These are phyloP conservation scores for Tangara arthus DNA, from an alignment of 2,797 vertebrate genomes.

Conservation along the genomic window DNA sequence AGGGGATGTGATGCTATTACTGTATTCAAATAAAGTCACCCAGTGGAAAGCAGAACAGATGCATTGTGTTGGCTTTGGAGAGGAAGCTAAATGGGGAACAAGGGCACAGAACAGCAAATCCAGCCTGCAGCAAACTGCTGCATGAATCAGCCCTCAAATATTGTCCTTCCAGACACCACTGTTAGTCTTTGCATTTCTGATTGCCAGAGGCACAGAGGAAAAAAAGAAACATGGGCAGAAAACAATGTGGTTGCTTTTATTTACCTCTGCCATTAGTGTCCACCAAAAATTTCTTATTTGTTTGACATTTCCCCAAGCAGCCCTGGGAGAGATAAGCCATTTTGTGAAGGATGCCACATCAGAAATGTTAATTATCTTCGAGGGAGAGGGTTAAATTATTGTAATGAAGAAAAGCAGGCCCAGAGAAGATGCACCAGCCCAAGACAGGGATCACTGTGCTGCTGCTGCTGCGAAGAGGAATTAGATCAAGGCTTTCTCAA, in stretches of 20 bases:
- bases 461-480: background rate
- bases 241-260: background rate
- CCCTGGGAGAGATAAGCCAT: background rate
- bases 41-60: slow-evolving; percentile 8
- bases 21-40: background rate
- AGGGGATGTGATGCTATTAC: background rate
- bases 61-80: background rate
- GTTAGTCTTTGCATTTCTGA: background rate
- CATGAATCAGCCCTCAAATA: slow-evolving; percentile 27
- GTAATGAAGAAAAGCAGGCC: background rate
- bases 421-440: background rate
- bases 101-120: slow-evolving; percentile 24
- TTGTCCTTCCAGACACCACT: background rate
- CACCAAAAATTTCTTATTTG: background rate
- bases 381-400: background rate
- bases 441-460: background rate
- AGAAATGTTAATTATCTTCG: background rate
- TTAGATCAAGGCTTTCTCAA: background rate
- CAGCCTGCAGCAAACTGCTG: background rate
- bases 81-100: slow-evolving; percentile 19
- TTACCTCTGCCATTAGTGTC: background rate
- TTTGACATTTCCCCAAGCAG: background rate
- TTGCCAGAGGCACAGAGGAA: background rate
- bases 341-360: background rate
- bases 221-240: background rate